phyloP scores from a whole-genome alignment of 1,140 invertebrate genomes.

The Temnothorax longispinosus region DNA sequence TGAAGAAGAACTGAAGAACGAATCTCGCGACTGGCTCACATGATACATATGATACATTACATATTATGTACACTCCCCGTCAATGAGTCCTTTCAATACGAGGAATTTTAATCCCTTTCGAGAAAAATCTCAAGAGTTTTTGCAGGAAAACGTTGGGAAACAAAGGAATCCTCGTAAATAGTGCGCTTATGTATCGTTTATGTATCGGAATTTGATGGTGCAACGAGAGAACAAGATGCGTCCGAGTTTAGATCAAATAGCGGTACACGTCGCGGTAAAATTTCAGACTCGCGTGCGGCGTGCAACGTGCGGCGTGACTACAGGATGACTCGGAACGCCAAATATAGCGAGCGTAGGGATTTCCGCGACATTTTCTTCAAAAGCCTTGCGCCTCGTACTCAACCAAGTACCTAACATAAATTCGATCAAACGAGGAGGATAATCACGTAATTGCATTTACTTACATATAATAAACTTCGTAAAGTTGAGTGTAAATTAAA shows the following conservation, averaged over 20 bases:
- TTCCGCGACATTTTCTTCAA: conserved; percentile 59
- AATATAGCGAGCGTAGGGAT: conserved; percentile 68
- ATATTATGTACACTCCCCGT: too few relatives aligned
- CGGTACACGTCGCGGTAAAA: conserved; percentile 31
- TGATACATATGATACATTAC: too few relatives aligned
- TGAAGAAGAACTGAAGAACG: too few relatives aligned
- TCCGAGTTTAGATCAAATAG: conserved; percentile 20
- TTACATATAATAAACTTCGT: not conserved
- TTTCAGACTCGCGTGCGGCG: conserved; percentile 28
- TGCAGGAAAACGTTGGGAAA: not conserved
- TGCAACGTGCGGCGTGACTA: not conserved
- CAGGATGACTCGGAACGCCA: conserved; percentile 67
- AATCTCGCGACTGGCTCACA: too few relatives aligned
- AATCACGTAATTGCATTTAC: not conserved
- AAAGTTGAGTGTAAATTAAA: not conserved
- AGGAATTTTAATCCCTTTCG: not conserved
- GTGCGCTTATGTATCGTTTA: not conserved
- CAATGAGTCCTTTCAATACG: too few relatives aligned
- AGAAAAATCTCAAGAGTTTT: not conserved
- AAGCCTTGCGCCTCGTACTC: not conserved
- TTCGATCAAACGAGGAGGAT: not conserved
- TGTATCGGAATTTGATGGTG: conserved; percentile 9
- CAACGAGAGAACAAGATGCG: not conserved
- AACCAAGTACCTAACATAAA: not conserved
- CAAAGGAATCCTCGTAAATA: not conserved